Evolutionary conservation across 2,888 invertebrate genomes (phyloP).

Genomic region (Philonicus albiceps): DNA sequence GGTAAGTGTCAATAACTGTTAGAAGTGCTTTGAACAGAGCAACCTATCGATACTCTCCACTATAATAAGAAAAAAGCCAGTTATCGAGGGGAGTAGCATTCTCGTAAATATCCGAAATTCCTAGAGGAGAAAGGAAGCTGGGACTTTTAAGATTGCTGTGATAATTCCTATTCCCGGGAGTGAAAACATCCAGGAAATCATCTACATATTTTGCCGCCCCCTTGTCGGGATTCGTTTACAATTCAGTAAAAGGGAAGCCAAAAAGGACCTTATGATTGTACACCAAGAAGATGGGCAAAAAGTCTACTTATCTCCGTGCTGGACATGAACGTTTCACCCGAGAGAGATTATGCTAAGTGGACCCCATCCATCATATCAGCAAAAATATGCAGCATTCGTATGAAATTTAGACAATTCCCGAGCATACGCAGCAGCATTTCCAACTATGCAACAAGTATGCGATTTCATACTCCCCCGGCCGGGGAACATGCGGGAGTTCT

Average conservation of each 20-base stretch:
- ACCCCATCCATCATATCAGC: background rate
- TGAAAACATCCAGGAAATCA: background rate
- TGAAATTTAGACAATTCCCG: background rate
- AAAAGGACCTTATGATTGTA: background rate
- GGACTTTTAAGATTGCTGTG: background rate
- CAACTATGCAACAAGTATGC: background rate
- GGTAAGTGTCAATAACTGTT: background rate
- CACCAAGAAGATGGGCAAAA: background rate
- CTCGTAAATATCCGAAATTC: background rate
- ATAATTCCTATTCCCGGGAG: background rate
- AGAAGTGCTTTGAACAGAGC: background rate
- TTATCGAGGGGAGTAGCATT: background rate
- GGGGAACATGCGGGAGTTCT: background rate
- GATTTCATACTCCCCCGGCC: background rate
- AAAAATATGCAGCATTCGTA: background rate
- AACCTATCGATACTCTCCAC: background rate
- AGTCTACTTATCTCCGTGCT: background rate
- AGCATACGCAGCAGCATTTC: background rate
- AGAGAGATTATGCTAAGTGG: background rate
- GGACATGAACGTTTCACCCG: background rate
- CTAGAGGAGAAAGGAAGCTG: background rate
- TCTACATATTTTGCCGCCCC: background rate
- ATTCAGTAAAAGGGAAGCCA: background rate
- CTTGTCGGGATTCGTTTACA: background rate
- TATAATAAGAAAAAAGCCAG: background rate